A percentile compares a stretch with the other conserved stretches of the same genome.
phyloP scores from a whole-genome alignment of 37 sponge, comb jelly and placozoan species.

The Chondrosia reniformis region DNA sequence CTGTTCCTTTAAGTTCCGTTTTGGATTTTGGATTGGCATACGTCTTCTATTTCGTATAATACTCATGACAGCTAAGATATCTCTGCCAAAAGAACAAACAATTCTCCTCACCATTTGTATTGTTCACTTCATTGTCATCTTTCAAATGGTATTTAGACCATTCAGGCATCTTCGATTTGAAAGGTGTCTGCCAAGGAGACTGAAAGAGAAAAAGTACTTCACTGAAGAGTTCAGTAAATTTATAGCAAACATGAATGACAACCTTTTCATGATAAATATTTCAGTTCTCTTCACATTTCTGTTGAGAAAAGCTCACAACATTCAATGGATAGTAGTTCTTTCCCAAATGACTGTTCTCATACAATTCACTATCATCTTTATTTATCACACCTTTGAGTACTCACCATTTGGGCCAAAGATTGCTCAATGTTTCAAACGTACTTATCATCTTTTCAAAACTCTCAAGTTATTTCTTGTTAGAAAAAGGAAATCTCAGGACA shows the following conservation, averaged over 20 bases:
- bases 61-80: not conserved
- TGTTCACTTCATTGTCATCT: not conserved
- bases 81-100: not conserved
- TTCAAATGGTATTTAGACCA: not conserved
- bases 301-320: not conserved
- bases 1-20: not conserved
- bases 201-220: slow-evolving; percentile 20
- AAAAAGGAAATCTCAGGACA: too few species aligned
- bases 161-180: not conserved
- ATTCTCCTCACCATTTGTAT: not conserved
- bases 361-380: not conserved
- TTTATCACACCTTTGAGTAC: slow-evolving; percentile 7
- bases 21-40: slow-evolving; percentile 22
- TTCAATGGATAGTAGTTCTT: too few species aligned
- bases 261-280: not conserved
- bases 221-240: not conserved
- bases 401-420: slow-evolving; percentile 5
- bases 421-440: too few species aligned
- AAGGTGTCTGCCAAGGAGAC: not conserved
- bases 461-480: too few species aligned
- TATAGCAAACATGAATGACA: not conserved
- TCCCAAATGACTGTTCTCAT: too few species aligned
- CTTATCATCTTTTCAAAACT: too few species aligned
- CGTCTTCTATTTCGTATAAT: not conserved
- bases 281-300: not conserved